Evolutionary conservation across 2,797 vertebrate genomes (phyloP).

Genomic region (Sebastes nivosus): DNA sequence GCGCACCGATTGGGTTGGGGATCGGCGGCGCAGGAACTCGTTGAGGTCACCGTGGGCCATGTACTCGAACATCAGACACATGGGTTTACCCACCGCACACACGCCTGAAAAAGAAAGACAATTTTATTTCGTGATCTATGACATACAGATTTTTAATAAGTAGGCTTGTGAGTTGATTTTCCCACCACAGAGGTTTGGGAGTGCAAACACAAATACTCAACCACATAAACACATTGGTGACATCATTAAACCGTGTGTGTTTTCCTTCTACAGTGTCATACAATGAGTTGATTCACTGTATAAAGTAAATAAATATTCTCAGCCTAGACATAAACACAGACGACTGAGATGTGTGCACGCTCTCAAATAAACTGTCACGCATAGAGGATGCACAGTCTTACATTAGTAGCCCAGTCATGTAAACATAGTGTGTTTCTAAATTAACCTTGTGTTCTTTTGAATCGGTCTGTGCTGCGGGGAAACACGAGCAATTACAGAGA

Average conservation of each 20-base stretch:
- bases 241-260: slow-evolving; percentile 5
- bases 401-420: slow-evolving; percentile 5
- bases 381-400: slow-evolving; percentile 5
- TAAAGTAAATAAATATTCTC: slow-evolving; percentile 18
- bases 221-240: slow-evolving; percentile 18
- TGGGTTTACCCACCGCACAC: slow-evolving; percentile 97
- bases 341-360: not conserved
- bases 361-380: slow-evolving; percentile 16
- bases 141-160: not conserved
- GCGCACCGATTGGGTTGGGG: slow-evolving; percentile 81
- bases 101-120: slow-evolving; percentile 82
- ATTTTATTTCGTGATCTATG: not conserved
- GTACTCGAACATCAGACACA: slow-evolving; percentile 98
- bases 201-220: not conserved
- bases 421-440: slow-evolving; percentile 11
- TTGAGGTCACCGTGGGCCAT: slow-evolving; percentile 98
- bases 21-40: slow-evolving; percentile 90
- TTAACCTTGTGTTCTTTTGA: not conserved
- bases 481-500: not conserved
- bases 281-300: slow-evolving; percentile 40
- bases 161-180: no score
- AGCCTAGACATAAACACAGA: slow-evolving; percentile 51
- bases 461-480: not conserved
- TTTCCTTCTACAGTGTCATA: not conserved
- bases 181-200: not conserved